phyloP scores from a whole-genome alignment of 23 tunicate genomes.

The Trididemnum miniatum region DNA sequence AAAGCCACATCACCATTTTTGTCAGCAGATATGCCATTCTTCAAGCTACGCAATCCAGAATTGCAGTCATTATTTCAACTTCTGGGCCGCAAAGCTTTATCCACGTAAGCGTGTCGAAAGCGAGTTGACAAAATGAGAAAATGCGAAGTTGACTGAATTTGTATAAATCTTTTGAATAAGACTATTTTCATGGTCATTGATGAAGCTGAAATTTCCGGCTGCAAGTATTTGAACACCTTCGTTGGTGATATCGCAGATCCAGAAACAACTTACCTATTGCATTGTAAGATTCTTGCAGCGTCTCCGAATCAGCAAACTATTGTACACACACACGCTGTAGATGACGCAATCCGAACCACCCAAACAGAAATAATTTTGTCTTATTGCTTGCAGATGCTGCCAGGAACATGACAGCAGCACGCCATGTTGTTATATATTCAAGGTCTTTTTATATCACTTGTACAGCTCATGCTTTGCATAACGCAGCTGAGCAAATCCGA shows the following conservation, averaged over 20 bases:
- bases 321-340: slow-evolving; percentile 27
- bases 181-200: slow-evolving; percentile 39
- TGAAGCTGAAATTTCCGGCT: slow-evolving; percentile 42
- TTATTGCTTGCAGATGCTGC: slow-evolving; percentile 40
- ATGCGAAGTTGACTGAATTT: slow-evolving; percentile 32
- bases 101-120: slow-evolving; percentile 38
- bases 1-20: slow-evolving; percentile 27
- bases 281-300: slow-evolving; percentile 28
- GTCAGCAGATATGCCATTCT: slow-evolving; percentile 40
- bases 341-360: slow-evolving; percentile 42
- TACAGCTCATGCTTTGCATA: slow-evolving; percentile 38
- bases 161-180: slow-evolving; percentile 28
- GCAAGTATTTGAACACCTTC: slow-evolving; percentile 33
- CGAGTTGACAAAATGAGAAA: slow-evolving; percentile 28
- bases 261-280: slow-evolving; percentile 36
- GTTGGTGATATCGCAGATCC: slow-evolving; percentile 37
- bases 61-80: slow-evolving; percentile 25
- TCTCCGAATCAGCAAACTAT: slow-evolving; percentile 43
- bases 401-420: slow-evolving; percentile 44
- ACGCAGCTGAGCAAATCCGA: slow-evolving; percentile 40
- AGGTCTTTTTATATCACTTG: slow-evolving; percentile 35
- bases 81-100: slow-evolving; percentile 29
- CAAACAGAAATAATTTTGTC: slow-evolving; percentile 42
- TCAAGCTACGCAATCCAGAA: slow-evolving; percentile 34
- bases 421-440: slow-evolving; percentile 40